Base-by-base conservation (phyloP, 2,113 vertebrate species). In the Notarius quadriscutis region DNA sequence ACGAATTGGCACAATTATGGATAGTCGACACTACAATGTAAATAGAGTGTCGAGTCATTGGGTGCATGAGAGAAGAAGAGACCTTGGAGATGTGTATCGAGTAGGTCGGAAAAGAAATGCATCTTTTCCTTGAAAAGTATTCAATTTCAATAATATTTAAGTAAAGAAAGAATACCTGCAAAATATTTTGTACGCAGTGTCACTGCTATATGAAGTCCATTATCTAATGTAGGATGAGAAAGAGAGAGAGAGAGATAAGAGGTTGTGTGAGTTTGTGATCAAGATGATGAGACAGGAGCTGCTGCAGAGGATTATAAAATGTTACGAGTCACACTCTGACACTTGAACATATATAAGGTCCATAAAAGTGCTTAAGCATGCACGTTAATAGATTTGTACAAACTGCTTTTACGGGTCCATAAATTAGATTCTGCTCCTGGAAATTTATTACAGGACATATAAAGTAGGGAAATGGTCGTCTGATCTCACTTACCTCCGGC, bases 321-420 rank as follows among this genome's bases (percentile, higher is more conserved):
- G 88, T 91, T 90, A 88, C 4, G 51, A 91, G 87, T 81, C 80
- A 60, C 60, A 53, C 41, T 83, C 83, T 90, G 85, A 89, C 67
- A 86, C 79, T 58, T 12, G 18, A 67, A 90, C 77, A 71, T 88
- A 88, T 51, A 88, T 83, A 62, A 90, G 69, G 48, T 60, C 85
- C 85, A 84, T 88, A 89, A 92, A 93, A 90, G 80, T 72, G 86
- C 18, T 27, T 72, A 82, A 89, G 84, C 78, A 87, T 84, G 83
- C 84, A 51, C 84, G 87, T 89, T 62, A 91, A 86, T 69, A 84
- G 87, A 90, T 83, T 74, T 89, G 82, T 83, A 82, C 60, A 87
- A 89, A 87, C 57, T 51, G 20, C 27, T 87, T 88, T 87, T 84
- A 90, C 87, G 87, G 67, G 48, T 71, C 53, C 57, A 80, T 15